Conservation (phyloP, 2,797 vertebrate genomes). For the Syndactyla subalaris region DNA sequence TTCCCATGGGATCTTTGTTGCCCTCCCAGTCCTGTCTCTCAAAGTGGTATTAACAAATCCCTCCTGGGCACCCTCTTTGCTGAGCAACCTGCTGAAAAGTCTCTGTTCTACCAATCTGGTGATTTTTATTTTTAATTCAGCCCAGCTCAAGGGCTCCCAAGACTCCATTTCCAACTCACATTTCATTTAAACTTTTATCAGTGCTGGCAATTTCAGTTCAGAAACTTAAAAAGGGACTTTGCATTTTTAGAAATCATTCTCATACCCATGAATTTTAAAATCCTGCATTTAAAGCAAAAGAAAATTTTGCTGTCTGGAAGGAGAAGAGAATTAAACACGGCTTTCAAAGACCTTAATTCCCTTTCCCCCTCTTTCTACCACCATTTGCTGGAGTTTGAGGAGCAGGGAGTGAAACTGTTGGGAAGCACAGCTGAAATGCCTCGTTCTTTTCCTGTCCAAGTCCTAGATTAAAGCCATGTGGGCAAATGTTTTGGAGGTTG, state of each 20-base stretch:
- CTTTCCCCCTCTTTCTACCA: neutral
- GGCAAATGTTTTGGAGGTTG: neutral
- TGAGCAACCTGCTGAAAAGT: neutral
- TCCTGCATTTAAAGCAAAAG: neutral
- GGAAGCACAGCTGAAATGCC: neutral
- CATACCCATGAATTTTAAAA: neutral
- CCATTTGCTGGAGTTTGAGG: neutral
- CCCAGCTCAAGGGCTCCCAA: neutral
- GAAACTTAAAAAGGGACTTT: neutral
- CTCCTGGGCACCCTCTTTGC: neutral
- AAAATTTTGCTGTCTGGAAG: neutral
- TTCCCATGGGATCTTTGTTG: neutral
- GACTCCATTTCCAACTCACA: neutral
- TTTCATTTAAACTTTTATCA: neutral
- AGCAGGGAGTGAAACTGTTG: neutral
- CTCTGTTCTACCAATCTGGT: neutral
- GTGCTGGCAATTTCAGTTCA: neutral
- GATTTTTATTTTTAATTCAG: neutral
- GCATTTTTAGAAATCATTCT: conserved; percentile 1
- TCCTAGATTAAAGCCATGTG: neutral
- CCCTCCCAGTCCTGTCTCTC: neutral
- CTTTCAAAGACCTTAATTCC: neutral
- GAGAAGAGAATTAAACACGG: neutral
- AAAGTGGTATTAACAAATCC: neutral
- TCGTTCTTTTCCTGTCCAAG: neutral